These are phyloP conservation scores for Cryptoblepharus egeriae DNA, from an alignment of 2,797 vertebrate species.

Conservation along the genomic window DNA sequence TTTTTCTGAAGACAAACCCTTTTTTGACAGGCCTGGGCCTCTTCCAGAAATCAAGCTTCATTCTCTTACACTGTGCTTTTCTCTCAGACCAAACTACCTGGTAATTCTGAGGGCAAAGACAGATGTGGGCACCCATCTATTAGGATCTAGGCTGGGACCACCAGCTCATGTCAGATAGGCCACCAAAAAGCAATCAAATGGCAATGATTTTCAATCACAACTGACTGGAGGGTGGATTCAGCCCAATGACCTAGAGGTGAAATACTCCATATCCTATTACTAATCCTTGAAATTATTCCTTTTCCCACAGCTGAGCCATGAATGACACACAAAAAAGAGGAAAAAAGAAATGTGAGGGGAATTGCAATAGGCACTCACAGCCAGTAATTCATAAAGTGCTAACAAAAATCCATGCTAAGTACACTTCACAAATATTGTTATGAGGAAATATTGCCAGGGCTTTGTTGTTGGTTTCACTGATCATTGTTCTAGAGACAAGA, in stretches of 20 bases:
- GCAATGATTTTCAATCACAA: constrained; percentile 75
- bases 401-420: constrained; percentile 48
- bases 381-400: constrained; percentile 50
- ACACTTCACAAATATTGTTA: constrained; percentile 51
- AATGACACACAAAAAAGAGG: constrained; percentile 52
- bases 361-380: constrained; percentile 46
- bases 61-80: constrained; percentile 30
- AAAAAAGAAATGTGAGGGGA: constrained; percentile 53
- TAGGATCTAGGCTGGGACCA: constrained; percentile 57
- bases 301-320: constrained; percentile 65
- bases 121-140: constrained; percentile 43
- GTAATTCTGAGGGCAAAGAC: constrained; percentile 47
- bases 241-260: constrained; percentile 74
- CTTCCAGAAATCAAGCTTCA: background rate
- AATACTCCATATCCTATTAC: constrained; percentile 73
- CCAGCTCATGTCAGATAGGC: constrained; percentile 65
- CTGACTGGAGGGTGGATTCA: constrained; percentile 71
- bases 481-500: constrained; percentile 26
- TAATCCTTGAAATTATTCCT: constrained; percentile 73
- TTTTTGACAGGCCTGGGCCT: constrained; percentile 33
- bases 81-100: constrained; percentile 50
- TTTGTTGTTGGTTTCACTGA: constrained; percentile 55
- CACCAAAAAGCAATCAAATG: constrained; percentile 73
- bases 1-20: background rate
- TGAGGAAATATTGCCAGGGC: constrained; percentile 26